Evolutionary conservation across 2,113 vertebrate genomes (phyloP).

Genomic region (Amphiprion ocellaris): DNA sequence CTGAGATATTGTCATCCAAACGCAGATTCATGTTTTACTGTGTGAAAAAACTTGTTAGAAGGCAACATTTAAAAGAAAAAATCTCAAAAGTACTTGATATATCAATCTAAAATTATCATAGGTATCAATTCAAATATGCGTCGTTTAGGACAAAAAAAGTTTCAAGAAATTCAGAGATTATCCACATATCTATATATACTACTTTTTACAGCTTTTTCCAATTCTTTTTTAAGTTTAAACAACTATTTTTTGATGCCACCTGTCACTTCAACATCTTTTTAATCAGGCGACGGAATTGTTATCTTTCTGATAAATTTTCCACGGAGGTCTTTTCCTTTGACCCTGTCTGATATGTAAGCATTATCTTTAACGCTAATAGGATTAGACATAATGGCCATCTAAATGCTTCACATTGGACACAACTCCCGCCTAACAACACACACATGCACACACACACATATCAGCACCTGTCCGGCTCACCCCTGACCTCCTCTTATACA

Average conservation of each 20-base stretch:
- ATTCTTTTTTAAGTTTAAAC: too few relatives aligned
- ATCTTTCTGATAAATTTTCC: constrained; percentile 18
- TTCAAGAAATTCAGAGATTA: too few relatives aligned
- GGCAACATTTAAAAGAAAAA: too few relatives aligned
- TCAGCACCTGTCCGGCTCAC: constrained; percentile 37
- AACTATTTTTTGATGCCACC: background rate
- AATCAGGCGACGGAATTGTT: background rate
- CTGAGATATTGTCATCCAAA: too few relatives aligned
- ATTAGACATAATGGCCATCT: constrained; percentile 71
- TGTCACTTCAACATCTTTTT: background rate
- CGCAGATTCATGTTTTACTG: too few relatives aligned
- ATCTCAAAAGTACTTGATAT: too few relatives aligned
- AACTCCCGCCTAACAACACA: constrained; percentile 45
- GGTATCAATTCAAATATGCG: too few relatives aligned
- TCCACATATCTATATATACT: too few relatives aligned
- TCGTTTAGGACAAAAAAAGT: too few relatives aligned
- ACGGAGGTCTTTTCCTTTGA: constrained; percentile 31
- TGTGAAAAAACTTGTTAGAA: too few relatives aligned
- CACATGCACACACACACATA: constrained; percentile 47
- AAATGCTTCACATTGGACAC: constrained; percentile 54
- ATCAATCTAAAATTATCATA: too few relatives aligned
- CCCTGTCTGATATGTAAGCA: constrained; percentile 63
- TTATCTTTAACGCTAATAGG: constrained; percentile 73
- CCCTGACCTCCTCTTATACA: constrained; percentile 36
- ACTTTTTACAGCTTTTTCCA: too few relatives aligned